Conservation (phyloP, 2,113 vertebrate genomes). For the Tonatia bakeri region DNA sequence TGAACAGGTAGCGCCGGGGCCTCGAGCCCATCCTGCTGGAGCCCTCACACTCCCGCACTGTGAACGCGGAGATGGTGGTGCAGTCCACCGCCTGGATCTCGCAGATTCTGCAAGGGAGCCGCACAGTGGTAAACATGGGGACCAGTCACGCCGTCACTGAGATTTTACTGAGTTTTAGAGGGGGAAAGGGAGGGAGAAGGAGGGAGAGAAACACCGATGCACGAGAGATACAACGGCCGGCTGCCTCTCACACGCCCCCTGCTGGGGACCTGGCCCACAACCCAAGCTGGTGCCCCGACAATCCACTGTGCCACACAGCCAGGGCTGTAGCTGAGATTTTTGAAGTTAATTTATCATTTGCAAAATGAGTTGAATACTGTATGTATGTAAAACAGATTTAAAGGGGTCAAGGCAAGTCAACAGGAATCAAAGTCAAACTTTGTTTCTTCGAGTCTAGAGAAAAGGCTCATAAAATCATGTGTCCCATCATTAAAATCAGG, state of each 20-base stretch:
- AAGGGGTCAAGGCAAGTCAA: neutral
- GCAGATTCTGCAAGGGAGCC: slow-evolving; percentile 86
- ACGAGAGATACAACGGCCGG: too few relatives aligned
- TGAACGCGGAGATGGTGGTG: slow-evolving; percentile 94
- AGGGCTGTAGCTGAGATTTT: neutral
- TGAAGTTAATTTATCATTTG: neutral
- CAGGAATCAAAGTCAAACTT: neutral
- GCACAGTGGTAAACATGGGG: accelerated
- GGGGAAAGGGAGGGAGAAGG: too few relatives aligned
- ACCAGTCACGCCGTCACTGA: too few relatives aligned
- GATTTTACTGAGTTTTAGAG: too few relatives aligned
- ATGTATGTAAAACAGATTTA: neutral
- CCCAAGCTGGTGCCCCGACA: too few relatives aligned
- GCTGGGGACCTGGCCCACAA: too few relatives aligned
- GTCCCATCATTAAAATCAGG: neutral
- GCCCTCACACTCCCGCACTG: slow-evolving; percentile 96
- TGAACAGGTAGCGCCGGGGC: slow-evolving; percentile 95
- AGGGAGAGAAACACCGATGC: too few relatives aligned
- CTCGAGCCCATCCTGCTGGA: slow-evolving; percentile 98
- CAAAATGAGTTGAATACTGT: neutral
- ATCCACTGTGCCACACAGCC: too few relatives aligned
- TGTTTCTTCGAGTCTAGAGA: neutral
- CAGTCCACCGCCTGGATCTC: slow-evolving; percentile 97
- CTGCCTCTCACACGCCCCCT: too few relatives aligned
- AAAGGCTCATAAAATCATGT: neutral